Evolutionary conservation across 1,140 invertebrate species (phyloP), one percentile per base, ranked within the genome.

Genomic region (Mactra quadrangularis): DNA sequence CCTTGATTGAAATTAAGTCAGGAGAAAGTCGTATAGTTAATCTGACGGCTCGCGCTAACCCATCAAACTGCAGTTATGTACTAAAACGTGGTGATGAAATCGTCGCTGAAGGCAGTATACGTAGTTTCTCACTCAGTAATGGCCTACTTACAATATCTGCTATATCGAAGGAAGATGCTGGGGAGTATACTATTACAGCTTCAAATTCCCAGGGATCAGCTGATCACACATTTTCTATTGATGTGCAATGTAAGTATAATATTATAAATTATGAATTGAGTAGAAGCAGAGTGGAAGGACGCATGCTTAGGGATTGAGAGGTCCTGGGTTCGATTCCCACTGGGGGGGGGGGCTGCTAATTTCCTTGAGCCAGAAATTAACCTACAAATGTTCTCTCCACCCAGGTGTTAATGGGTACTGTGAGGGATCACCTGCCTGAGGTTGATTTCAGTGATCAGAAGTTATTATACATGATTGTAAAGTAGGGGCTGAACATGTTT

Each of bases 221-320:
- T 0, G 94, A 94, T 59, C 95, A 96, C 52, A 96, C 96, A 85
- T 95, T 99, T 76, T 96, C 96, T 55, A 94, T 99, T 50, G 96
- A 96, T 86, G 97, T 99, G 9, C 96, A 97, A 94, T 99, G 98
- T 98, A 95, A 97, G 97, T 93, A 74, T 7, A 59, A n/a, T n/a
- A n/a, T n/a, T n/a, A n/a, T n/a, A n/a, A n/a, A n/a, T n/a, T n/a
- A n/a, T n/a, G n/a, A n/a, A n/a, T n/a, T n/a, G n/a, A n/a, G n/a
- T n/a, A n/a, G n/a, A n/a, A n/a, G n/a, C n/a, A n/a, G n/a, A n/a
- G n/a, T n/a, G n/a, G n/a, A n/a, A n/a, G n/a, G n/a, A n/a, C n/a
- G n/a, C n/a, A n/a, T n/a, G n/a, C n/a, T n/a, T n/a, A n/a, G n/a
- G n/a, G n/a, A n/a, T n/a, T n/a, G n/a, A n/a, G n/a, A n/a, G n/a